Conservation (phyloP, 2,888 invertebrate genomes). For the Sceliomorpha sp. region DNA sequence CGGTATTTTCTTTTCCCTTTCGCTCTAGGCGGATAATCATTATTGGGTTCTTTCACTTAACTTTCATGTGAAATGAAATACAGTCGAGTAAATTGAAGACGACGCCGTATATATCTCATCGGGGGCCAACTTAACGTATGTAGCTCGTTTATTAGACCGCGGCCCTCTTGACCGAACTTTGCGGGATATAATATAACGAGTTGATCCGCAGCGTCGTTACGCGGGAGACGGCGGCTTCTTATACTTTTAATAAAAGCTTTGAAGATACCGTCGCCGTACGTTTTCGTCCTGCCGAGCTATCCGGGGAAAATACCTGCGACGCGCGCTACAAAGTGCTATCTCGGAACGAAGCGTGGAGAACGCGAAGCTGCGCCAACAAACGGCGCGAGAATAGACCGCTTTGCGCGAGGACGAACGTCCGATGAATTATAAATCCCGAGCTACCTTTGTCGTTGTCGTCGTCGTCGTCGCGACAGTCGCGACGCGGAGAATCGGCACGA, state of each 20-base stretch:
- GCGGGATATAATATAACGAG: no score
- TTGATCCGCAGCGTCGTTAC: no score
- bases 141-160: no score
- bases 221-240: no score
- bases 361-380: constrained; percentile 28
- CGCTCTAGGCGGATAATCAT: constrained; percentile 49
- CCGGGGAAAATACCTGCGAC: not conserved
- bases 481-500: constrained; percentile 28
- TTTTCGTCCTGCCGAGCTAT: constrained; percentile 18
- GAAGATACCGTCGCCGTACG: constrained; percentile 14
- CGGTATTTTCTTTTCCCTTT: constrained; percentile 52
- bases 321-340: constrained; percentile 6
- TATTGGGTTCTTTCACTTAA: constrained; percentile 58
- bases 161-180: no score
- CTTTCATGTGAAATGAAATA: constrained; percentile 38
- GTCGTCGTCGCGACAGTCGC: constrained; percentile 38
- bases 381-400: constrained; percentile 32
- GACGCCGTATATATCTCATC: not conserved
- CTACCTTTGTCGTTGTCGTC: constrained; percentile 48
- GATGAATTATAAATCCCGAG: constrained; percentile 58
- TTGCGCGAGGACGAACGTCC: constrained; percentile 34
- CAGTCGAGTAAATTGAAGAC: constrained; percentile 45
- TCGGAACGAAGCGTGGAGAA: constrained; percentile 5
- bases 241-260: constrained; percentile 34
- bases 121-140: no score